These are phyloP conservation scores for Mungos mungo DNA, from an alignment of 2,113 vertebrate genomes.

Conservation along the genomic window DNA sequence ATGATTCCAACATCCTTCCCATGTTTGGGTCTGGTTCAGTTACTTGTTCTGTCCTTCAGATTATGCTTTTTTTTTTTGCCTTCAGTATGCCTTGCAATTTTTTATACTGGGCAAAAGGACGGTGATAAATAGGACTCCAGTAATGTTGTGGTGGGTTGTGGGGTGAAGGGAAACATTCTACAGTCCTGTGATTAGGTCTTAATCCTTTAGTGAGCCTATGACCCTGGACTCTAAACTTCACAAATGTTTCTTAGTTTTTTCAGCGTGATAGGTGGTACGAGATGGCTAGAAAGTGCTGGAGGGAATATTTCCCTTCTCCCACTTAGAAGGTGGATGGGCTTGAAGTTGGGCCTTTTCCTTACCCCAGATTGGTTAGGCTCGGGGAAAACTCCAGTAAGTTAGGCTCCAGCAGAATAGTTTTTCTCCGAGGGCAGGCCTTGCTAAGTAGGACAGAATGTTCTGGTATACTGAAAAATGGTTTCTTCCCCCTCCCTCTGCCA, in stretches of 20 bases:
- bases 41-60: not conserved
- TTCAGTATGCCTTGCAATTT: not conserved
- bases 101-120: not conserved
- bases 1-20: not conserved
- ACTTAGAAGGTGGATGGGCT: not conserved
- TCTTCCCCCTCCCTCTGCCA: too few relatives aligned
- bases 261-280: rapidly evolving
- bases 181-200: not conserved
- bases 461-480: not conserved
- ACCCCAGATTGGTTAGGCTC: too few relatives aligned
- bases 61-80: not conserved
- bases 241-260: not conserved
- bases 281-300: not conserved
- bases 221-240: not conserved
- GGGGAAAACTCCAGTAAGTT: not conserved
- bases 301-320: not conserved
- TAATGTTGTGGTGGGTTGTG: not conserved
- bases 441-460: not conserved
- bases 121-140: not conserved
- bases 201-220: not conserved
- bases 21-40: not conserved
- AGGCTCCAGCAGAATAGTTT: not conserved
- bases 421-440: not conserved
- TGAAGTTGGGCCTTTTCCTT: not conserved
- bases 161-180: not conserved